phyloP scores from a whole-genome alignment of 2,113 vertebrate genomes.

The Felis chaus region DNA sequence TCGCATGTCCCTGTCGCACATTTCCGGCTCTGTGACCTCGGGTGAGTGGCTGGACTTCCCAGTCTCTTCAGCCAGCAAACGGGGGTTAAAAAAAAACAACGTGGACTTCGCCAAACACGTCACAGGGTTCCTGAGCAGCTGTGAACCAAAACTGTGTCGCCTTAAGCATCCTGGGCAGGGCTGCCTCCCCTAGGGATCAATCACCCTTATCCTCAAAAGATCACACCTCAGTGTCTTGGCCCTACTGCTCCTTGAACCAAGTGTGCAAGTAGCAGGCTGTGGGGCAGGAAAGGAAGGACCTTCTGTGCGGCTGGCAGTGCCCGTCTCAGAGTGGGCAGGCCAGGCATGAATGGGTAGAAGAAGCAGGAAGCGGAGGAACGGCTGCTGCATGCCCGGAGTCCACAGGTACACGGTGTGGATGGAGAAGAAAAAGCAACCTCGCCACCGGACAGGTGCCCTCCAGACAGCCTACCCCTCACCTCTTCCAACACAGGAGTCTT shows the following conservation, averaged over 20 bases:
- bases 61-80: conserved; percentile 33
- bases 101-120: neutral
- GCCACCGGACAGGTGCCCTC: neutral
- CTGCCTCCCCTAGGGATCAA: neutral
- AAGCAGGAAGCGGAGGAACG: neutral
- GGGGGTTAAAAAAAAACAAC: neutral
- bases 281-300: neutral
- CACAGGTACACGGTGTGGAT: neutral
- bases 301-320: neutral
- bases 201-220: neutral
- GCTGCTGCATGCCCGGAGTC: neutral
- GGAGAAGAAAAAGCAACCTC: neutral
- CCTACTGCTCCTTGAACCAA: neutral
- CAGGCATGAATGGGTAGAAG: neutral
- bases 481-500: neutral
- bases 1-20: neutral
- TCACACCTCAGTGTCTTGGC: neutral
- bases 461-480: neutral
- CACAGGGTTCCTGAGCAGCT: neutral
- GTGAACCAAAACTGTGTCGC: neutral
- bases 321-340: neutral
- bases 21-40: neutral
- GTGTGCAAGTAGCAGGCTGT: neutral
- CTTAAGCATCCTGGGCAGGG: neutral
- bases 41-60: neutral